A percentile compares a stretch with the other conserved stretches of the same genome.
These are phyloP conservation scores for Phrynocephalus vlangalii DNA, from an alignment of 2,797 vertebrate genomes.

Conservation along the genomic window DNA sequence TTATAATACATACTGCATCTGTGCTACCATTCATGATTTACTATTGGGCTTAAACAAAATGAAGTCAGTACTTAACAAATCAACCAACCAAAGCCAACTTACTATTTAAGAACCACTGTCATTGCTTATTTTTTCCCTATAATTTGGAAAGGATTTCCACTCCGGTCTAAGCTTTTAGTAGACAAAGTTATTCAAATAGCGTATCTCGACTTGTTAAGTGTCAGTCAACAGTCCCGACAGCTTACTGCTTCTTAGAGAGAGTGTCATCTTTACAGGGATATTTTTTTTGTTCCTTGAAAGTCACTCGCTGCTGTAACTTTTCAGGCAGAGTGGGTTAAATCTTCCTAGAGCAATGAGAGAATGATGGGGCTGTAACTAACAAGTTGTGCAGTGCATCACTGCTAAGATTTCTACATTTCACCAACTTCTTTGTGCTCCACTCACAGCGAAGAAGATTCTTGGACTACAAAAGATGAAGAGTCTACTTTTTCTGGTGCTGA, in stretches of 20 bases:
- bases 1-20: constrained; percentile 39
- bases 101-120: constrained; percentile 23
- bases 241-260: constrained; percentile 59
- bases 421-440: constrained; percentile 66
- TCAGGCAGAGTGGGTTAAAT: constrained; percentile 72
- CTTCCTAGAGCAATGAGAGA: constrained; percentile 58
- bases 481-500: constrained; percentile 88
- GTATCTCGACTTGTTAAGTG: constrained; percentile 49
- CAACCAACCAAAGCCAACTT: constrained; percentile 45
- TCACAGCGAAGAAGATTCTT: constrained; percentile 79
- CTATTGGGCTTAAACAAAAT: constrained; percentile 40
- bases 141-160: constrained; percentile 34
- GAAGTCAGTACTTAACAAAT: constrained; percentile 36
- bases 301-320: constrained; percentile 66
- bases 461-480: constrained; percentile 85
- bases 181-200: constrained; percentile 64
- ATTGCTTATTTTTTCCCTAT: background rate
- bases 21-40: constrained; percentile 6
- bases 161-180: constrained; percentile 52
- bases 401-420: constrained; percentile 71
- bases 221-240: constrained; percentile 33
- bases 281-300: constrained; percentile 32
- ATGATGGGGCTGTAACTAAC: constrained; percentile 70
- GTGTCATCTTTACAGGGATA: constrained; percentile 33
- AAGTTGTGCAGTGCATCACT: constrained; percentile 73